A percentile compares a stretch with the other conserved stretches of the same genome.
Evolutionary conservation across 2,888 invertebrate genomes (phyloP).

Genomic region (Agapostemon virescens): DNA sequence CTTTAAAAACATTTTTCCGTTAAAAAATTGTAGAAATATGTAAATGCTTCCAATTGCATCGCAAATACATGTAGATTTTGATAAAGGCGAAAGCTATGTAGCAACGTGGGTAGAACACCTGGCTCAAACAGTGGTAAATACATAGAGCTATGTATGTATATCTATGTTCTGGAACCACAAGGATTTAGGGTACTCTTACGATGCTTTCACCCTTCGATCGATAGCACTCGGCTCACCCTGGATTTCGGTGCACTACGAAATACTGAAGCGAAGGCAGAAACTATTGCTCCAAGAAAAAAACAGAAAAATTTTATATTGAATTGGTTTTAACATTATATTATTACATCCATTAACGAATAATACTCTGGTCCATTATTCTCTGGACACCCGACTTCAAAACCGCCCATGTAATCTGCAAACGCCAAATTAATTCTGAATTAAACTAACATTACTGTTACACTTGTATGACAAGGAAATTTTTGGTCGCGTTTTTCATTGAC

Average conservation of each 20-base stretch:
- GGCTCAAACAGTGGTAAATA: constrained; percentile 34
- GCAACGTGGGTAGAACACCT: constrained; percentile 37
- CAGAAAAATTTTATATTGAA: not conserved
- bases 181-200: constrained; percentile 52
- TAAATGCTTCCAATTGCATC: constrained; percentile 19
- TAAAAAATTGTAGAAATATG: constrained; percentile 38
- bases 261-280: constrained; percentile 15
- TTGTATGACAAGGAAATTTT: no score
- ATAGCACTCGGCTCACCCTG: constrained; percentile 34
- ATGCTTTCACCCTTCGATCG: constrained; percentile 52
- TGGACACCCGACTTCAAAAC: not conserved
- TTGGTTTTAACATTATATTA: not conserved
- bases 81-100: constrained; percentile 34
- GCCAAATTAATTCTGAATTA: no score
- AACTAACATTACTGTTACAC: no score
- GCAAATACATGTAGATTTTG: not conserved
- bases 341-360: not conserved
- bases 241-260: constrained; percentile 34
- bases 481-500: no score
- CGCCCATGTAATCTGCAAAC: no score
- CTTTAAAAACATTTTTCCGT: not conserved
- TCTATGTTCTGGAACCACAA: constrained; percentile 38
- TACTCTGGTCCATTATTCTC: not conserved
- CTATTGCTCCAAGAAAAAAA: not conserved
- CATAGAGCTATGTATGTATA: constrained; percentile 1